These are phyloP conservation scores for Agelastica alni DNA, from an alignment of 2,888 invertebrate genomes.

Conservation along the genomic window DNA sequence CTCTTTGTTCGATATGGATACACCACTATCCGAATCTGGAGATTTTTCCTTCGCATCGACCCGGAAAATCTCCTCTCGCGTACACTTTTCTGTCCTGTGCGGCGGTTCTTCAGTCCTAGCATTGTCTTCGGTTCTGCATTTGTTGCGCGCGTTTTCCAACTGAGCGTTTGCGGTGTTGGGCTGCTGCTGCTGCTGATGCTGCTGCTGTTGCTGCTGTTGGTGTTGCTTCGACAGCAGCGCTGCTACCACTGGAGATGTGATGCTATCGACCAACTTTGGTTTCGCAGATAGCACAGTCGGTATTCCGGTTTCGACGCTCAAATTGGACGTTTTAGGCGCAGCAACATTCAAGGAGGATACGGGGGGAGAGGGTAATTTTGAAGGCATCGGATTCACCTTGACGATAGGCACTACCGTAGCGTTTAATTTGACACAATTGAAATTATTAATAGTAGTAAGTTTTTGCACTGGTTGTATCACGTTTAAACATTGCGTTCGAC, in stretches of 20 bases:
- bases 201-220: conserved; percentile 4
- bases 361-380: conserved; percentile 35
- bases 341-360: not conserved
- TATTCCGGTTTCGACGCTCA: conserved; percentile 53
- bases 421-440: conserved; percentile 56
- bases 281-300: conserved; percentile 53
- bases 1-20: conserved; percentile 44
- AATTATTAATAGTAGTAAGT: conserved; percentile 51
- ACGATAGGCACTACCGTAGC: conserved; percentile 58
- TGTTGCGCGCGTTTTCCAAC: conserved; percentile 35
- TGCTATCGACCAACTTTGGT: conserved; percentile 41
- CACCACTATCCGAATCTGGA: conserved; percentile 53
- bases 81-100: conserved; percentile 38
- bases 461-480: conserved; percentile 53
- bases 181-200: conserved; percentile 13
- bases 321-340: conserved; percentile 19
- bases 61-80: conserved; percentile 34
- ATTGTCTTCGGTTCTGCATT: conserved; percentile 32
- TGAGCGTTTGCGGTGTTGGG: conserved; percentile 25
- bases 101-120: conserved; percentile 37
- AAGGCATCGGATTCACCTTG: conserved; percentile 54
- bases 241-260: conserved; percentile 20
- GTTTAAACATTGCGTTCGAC: conserved; percentile 51
- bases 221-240: conserved; percentile 31
- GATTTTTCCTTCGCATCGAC: conserved; percentile 31